phyloP scores from a whole-genome alignment of 2,888 invertebrate genomes.

The Metellina segmentata region DNA sequence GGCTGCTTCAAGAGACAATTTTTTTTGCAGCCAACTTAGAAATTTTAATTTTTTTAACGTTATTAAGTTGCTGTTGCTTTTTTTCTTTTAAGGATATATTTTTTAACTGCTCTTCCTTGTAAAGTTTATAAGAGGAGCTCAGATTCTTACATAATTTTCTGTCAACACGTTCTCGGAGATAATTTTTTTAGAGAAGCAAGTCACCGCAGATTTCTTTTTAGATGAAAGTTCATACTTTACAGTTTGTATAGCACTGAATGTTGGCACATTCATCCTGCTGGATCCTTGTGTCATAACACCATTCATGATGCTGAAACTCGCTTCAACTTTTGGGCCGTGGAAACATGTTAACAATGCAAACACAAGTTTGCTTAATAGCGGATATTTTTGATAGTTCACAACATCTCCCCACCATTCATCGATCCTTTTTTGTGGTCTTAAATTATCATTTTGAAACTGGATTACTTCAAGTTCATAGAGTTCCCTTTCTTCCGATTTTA shows the following conservation, averaged over 20 bases:
- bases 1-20: too few species aligned
- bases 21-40: too few species aligned
- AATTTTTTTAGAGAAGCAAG: constrained; percentile 1
- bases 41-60: too few species aligned
- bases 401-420: constrained; percentile 25
- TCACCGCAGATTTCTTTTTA: background rate
- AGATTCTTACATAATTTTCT: background rate
- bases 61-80: too few species aligned
- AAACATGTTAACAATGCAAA: constrained; percentile 24
- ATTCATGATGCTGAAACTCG: constrained; percentile 41
- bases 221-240: constrained; percentile 32
- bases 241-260: constrained; percentile 36
- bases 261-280: too few species aligned
- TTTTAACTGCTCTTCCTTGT: too few species aligned
- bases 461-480: constrained; percentile 10
- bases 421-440: background rate
- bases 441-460: background rate
- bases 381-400: constrained; percentile 2
- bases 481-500: background rate
- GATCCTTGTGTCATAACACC: constrained; percentile 4
- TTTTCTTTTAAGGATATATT: too few species aligned
- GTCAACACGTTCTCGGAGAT: constrained; percentile 22
- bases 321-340: constrained; percentile 21
- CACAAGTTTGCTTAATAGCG: constrained; percentile 9
- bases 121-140: too few species aligned